phyloP scores from a whole-genome alignment of 2,888 invertebrate species.

The Phymatocera aterrima region DNA sequence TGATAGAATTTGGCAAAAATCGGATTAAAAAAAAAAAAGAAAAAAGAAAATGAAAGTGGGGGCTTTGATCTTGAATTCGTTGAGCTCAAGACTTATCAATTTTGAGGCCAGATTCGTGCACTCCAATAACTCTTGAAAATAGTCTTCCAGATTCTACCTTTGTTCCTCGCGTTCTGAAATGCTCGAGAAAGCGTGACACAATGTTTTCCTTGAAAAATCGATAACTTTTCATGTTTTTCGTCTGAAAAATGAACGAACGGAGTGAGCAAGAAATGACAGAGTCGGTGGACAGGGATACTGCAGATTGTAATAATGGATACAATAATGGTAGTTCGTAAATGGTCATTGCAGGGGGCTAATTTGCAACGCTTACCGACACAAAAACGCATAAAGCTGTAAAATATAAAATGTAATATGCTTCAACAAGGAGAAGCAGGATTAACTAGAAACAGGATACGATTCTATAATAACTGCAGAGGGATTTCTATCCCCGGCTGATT shows the following conservation, averaged over 20 bases:
- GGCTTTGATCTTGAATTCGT: no score
- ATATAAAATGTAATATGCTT: neutral
- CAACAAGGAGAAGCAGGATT: neutral
- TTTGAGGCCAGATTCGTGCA: no score
- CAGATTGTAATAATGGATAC: no score
- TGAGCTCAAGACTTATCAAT: no score
- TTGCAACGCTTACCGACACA: neutral
- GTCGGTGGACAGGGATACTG: neutral
- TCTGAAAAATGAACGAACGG: no score
- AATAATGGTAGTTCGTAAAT: neutral
- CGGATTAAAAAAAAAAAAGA: neutral
- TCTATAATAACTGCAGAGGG: neutral
- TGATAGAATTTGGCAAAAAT: neutral
- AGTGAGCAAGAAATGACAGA: neutral
- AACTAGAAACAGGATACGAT: neutral
- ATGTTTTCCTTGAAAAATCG: no score
- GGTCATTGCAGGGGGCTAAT: slow-evolving; percentile 10
- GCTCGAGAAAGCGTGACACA: no score
- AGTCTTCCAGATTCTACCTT: no score
- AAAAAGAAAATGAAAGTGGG: no score
- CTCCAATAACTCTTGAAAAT: no score
- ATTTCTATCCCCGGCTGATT: neutral
- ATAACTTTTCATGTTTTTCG: no score
- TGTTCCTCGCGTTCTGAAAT: no score
- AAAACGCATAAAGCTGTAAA: neutral